Conservation (phyloP, 2,888 invertebrate genomes). For the Pycnomerus fuliginosus region DNA sequence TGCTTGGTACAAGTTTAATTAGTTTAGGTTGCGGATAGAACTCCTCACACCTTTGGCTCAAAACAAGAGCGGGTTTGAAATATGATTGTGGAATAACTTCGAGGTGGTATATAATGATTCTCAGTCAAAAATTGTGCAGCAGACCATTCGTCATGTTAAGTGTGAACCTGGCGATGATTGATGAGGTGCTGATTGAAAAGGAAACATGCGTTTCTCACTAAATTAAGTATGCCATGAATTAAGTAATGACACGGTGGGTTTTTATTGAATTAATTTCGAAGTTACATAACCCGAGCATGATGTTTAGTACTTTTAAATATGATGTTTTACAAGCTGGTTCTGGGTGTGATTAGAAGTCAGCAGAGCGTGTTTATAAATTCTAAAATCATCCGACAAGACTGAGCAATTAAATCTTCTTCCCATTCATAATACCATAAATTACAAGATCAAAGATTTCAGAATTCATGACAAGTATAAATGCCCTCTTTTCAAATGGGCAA, state of each 20-base stretch:
- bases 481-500: constrained; percentile 19
- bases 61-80: constrained; percentile 5
- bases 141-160: no score
- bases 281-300: constrained; percentile 11
- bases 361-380: constrained; percentile 25
- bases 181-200: constrained; percentile 5
- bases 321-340: constrained; percentile 12
- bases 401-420: constrained; percentile 17
- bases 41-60: constrained; percentile 16
- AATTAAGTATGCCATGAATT: constrained; percentile 11
- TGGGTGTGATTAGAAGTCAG: constrained; percentile 22
- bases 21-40: constrained; percentile 35
- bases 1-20: constrained; percentile 47
- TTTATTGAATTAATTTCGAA: constrained; percentile 13
- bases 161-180: constrained; percentile 8
- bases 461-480: constrained; percentile 28
- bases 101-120: no score
- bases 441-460: constrained; percentile 39
- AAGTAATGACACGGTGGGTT: constrained; percentile 6
- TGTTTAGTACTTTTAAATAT: constrained; percentile 18
- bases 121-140: no score
- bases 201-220: constrained; percentile 2
- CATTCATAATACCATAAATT: constrained; percentile 37
- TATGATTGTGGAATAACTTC: constrained; percentile 11
- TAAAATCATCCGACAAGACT: constrained; percentile 27